These are phyloP conservation scores for Dendrolimus kikuchii DNA, from an alignment of 1,140 invertebrate species.

Conservation along the genomic window DNA sequence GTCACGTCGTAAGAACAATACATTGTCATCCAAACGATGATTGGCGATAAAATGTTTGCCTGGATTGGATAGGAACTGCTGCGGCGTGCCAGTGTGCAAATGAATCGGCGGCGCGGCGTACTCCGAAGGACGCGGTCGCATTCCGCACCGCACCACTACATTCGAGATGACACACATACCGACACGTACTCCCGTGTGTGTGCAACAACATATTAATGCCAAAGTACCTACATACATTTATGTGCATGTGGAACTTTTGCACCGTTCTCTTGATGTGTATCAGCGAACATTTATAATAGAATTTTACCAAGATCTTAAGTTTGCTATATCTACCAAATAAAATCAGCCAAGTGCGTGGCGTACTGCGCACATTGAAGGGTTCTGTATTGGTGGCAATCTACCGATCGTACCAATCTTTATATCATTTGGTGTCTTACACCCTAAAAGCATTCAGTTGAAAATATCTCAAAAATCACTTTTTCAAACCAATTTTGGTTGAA, in stretches of 20 bases:
- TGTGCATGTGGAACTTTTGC: constrained; percentile 36
- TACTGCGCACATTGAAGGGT: no score
- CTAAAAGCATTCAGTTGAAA: no score
- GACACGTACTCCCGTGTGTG: constrained; percentile 34
- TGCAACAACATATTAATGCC: constrained; percentile 34
- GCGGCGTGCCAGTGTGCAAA: constrained; percentile 52
- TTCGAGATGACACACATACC: constrained; percentile 56
- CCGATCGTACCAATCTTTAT: no score
- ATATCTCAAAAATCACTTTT: no score
- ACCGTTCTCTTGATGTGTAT: constrained; percentile 6
- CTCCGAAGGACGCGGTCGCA: constrained; percentile 65
- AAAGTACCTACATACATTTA: constrained; percentile 15
- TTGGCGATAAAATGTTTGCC: constrained; percentile 56
- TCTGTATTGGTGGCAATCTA: no score
- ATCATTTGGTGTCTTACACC: no score
- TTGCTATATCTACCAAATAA: no score
- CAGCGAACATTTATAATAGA: no score
- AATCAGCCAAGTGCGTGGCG: no score
- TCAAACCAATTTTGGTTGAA: no score
- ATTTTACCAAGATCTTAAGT: no score
- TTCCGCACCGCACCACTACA: constrained; percentile 52
- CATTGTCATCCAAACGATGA: constrained; percentile 37
- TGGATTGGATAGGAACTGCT: constrained; percentile 30
- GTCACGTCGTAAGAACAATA: constrained; percentile 1
- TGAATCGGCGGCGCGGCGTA: constrained; percentile 41